Evolutionary conservation across 1,140 invertebrate species (phyloP), one percentile per base, ranked within the genome.

Genomic region (Caenorhabditis remanei): DNA sequence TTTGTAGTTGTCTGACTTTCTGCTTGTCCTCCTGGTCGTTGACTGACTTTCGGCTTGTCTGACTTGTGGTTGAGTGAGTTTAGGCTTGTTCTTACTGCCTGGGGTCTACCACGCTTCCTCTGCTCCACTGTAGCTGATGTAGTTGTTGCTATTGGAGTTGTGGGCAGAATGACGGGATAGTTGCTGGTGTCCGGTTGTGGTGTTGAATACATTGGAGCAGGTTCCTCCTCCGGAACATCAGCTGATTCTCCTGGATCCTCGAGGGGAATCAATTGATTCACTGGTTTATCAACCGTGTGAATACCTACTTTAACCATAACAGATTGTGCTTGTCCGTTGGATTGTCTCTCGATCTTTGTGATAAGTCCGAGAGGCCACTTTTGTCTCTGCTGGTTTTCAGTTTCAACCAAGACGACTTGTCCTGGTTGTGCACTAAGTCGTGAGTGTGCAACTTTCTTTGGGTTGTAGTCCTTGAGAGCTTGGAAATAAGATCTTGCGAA

Each of bases 181-280:
- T n/a, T n/a, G n/a, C n/a, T n/a, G n/a, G n/a, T n/a, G n/a, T n/a
- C n/a, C n/a, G n/a, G n/a, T n/a, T n/a, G n/a, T n/a, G n/a, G n/a
- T n/a, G n/a, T n/a, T n/a, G n/a, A n/a, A n/a, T n/a, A n/a, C n/a
- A n/a, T n/a, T n/a, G n/a, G n/a, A n/a, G n/a, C n/a, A n/a, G n/a
- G n/a, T n/a, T n/a, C n/a, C n/a, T n/a, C n/a, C n/a, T n/a, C n/a
- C n/a, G n/a, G n/a, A n/a, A n/a, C n/a, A n/a, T n/a, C n/a, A n/a
- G n/a, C n/a, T n/a, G n/a, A n/a, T n/a, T 50, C 48, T 58, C 55
- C 58, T 63, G 58, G 58, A 63, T 63, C 63, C 14, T 67, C 63
- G 7, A 67, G 63, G 1, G 63, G 63, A 6, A 67, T 67, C 8
- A 67, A 40, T 16, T 43, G 32, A 16, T 19, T 43, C 6, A 67